Percentiles rank a stretch among this genome's conserved stretches.
phyloP scores from a whole-genome alignment of 1,140 invertebrate genomes.

The Drosophila arawakana region DNA sequence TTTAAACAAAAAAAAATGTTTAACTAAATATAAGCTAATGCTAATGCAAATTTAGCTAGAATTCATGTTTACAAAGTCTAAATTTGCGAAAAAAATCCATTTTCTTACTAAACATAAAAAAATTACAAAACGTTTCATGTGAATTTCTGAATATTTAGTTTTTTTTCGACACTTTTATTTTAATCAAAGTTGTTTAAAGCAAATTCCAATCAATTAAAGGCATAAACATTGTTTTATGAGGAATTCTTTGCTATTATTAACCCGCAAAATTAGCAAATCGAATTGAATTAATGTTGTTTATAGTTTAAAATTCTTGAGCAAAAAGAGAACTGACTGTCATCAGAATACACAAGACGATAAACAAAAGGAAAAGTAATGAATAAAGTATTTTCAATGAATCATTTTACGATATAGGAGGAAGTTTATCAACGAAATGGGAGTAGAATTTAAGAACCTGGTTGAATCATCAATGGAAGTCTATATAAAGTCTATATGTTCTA shows the following conservation, averaged over 20 bases:
- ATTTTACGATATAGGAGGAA: neutral
- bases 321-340: slow-evolving; percentile 4
- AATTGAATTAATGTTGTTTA: slow-evolving; percentile 27
- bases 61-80: no score
- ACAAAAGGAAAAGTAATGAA: slow-evolving; percentile 9
- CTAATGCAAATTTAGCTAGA: no score
- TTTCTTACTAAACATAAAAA: neutral
- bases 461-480: slow-evolving; percentile 18
- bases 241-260: slow-evolving; percentile 21
- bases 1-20: no score
- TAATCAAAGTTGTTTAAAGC: slow-evolving; percentile 6
- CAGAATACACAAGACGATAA: slow-evolving; percentile 5
- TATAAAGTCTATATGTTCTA: neutral
- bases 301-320: slow-evolving; percentile 16
- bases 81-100: no score
- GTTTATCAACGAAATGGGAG: neutral
- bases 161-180: slow-evolving; percentile 12
- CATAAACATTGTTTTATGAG: slow-evolving; percentile 12
- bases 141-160: neutral
- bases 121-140: neutral
- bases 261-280: neutral
- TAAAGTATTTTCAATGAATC: slow-evolving; percentile 18
- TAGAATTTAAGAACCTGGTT: slow-evolving; percentile 20
- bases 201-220: slow-evolving; percentile 22
- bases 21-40: no score